Conservation (phyloP, 2,888 invertebrate species). For the Syrphus vitripennis region DNA sequence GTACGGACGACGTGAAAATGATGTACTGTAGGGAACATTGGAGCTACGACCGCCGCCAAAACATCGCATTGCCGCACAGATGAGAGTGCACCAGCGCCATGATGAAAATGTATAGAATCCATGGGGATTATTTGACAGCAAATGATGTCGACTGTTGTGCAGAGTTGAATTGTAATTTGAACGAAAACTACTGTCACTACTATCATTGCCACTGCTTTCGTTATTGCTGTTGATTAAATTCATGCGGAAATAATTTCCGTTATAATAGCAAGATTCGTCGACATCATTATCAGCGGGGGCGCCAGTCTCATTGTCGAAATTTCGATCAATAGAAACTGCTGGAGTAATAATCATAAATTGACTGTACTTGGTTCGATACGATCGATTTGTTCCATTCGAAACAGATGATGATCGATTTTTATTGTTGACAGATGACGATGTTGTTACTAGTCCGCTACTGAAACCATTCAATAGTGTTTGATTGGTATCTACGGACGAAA, state of each 20-base stretch:
- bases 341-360: conserved; percentile 81
- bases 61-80: conserved; percentile 81
- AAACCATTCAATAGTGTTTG: conserved; percentile 78
- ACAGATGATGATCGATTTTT: conserved; percentile 62
- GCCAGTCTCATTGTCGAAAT: conserved; percentile 76
- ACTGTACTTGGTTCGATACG: conserved; percentile 77
- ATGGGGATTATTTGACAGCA: conserved; percentile 77
- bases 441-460: conserved; percentile 55
- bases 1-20: conserved; percentile 75
- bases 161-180: conserved; percentile 79
- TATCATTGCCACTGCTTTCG: conserved; percentile 75
- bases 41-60: conserved; percentile 78
- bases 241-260: conserved; percentile 78
- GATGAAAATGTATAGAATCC: conserved; percentile 78
- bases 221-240: conserved; percentile 75
- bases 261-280: conserved; percentile 74
- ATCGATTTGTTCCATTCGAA: conserved; percentile 73
- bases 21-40: conserved; percentile 77
- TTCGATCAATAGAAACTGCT: conserved; percentile 80
- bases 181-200: conserved; percentile 78
- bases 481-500: conserved; percentile 79
- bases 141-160: conserved; percentile 78
- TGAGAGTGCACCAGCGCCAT: conserved; percentile 80
- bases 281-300: conserved; percentile 74
- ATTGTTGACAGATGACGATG: conserved; percentile 55